Evolutionary conservation across 2,888 invertebrate species (phyloP), one percentile per base, ranked within the genome.

Genomic region (Drosophila maculinotata): DNA sequence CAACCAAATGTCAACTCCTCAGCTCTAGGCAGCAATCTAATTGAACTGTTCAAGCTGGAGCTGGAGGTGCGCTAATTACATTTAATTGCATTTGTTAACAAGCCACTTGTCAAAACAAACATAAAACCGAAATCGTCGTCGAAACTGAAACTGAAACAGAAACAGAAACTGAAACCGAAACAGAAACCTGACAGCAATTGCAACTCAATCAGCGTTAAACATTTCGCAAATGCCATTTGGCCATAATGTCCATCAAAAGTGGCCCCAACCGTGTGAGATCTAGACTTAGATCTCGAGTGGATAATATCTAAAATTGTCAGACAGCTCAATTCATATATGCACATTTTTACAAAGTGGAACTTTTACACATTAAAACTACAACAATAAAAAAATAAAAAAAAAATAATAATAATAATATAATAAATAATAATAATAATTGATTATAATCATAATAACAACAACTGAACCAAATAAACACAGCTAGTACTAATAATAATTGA

Each of bases 11-110:
- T 54, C 58, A 59, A 52, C 23, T 17, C 23, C 41, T 39, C 52
- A 38, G 31, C 20, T 31, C 38, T 26, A 41, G 38, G 1, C 52
- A 52, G 12, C 30, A 52, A 41, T 63, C 60, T 74, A 82, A 79
- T 82, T 82, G 79, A 82, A 69, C 69, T 75, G 72, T 79, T 79
- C 65, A 66, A 52, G 39, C 53, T 28, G 45, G n/a, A n/a, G n/a
- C 20, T 59, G 49, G 66, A 69, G 74, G 52, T 60, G 69, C 51
- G 52, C 79, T 79, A 80, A 80, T 80, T 79, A 72, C 66, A 79
- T 47, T 69, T 83, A 81, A 85, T 85, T 85, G 62, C 73, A 59
- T 41, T 59, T 64, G 69, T 76, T 82, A 76, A 79, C 79, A 73
- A 59, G 63, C 56, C 65, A 68, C 64, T 52, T 76, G 80, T 73